Evolutionary conservation across 2,797 vertebrate genomes (phyloP).

Genomic region (Oryzias dopingdopingensis): DNA sequence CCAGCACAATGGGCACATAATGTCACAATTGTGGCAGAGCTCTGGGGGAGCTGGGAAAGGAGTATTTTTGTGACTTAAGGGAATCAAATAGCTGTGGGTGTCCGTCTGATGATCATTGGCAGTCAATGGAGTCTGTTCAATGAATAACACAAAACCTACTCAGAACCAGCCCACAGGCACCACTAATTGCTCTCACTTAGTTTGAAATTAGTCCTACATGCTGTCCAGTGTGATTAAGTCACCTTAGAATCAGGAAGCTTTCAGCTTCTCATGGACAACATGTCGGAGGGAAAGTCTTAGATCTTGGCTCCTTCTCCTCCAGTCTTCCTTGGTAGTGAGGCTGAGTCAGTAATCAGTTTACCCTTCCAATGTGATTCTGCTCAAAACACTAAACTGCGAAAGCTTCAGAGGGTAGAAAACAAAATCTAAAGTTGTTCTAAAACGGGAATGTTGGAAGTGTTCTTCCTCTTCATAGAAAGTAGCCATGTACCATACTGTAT

Average conservation of each 20-base stretch:
- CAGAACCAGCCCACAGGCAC: constrained; percentile 35
- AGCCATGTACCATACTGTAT: too few relatives aligned
- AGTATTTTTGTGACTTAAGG: constrained; percentile 39
- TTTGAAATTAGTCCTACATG: constrained; percentile 63
- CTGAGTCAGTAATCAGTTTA: too few relatives aligned
- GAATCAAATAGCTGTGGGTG: constrained; percentile 53
- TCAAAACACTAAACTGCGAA: too few relatives aligned
- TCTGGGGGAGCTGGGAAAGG: constrained; percentile 26
- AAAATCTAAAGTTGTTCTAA: too few relatives aligned
- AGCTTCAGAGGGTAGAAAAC: too few relatives aligned
- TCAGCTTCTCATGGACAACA: constrained; percentile 26
- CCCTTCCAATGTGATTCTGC: too few relatives aligned
- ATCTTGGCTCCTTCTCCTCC: constrained; percentile 4
- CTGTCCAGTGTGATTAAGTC: constrained; percentile 61
- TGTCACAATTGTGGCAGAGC: constrained; percentile 24
- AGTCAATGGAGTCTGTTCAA: constrained; percentile 54
- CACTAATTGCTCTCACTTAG: constrained; percentile 64
- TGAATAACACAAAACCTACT: constrained; percentile 36
- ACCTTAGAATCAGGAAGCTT: constrained; percentile 38
- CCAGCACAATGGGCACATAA: constrained; percentile 40
- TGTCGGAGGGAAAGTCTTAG: constrained; percentile 29
- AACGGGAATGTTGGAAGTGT: too few relatives aligned
- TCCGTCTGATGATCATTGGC: constrained; percentile 49
- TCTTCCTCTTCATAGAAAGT: too few relatives aligned
- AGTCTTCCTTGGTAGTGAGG: background rate